Evolutionary conservation across 2,888 invertebrate species (phyloP).

Genomic region (Coenonympha glycerion): DNA sequence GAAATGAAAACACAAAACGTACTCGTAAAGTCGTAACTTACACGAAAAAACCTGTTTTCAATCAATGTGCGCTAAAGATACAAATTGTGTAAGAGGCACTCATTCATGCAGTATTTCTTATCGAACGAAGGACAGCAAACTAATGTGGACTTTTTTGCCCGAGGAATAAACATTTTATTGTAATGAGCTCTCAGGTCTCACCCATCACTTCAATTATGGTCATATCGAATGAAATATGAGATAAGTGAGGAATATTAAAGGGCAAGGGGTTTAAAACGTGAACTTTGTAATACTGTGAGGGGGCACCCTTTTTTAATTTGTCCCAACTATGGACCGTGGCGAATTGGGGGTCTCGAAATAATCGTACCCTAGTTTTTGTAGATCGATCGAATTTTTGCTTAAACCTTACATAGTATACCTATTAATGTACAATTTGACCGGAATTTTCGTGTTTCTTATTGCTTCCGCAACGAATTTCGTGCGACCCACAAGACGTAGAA

Average conservation of each 20-base stretch:
- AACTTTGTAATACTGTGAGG: conserved; percentile 67
- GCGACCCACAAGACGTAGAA: conserved; percentile 70
- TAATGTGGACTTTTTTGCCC: conserved; percentile 50
- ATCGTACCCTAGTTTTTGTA: conserved; percentile 40
- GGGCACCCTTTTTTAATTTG: conserved; percentile 73
- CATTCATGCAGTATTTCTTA: conserved; percentile 63
- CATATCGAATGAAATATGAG: conserved; percentile 75
- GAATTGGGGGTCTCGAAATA: conserved; percentile 55
- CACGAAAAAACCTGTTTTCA: conserved; percentile 70
- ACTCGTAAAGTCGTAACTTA: conserved; percentile 52
- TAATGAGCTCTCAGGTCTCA: conserved; percentile 41
- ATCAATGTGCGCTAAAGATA: conserved; percentile 70
- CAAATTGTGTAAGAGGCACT: conserved; percentile 75
- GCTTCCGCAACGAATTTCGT: conserved; percentile 76
- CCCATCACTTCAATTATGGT: conserved; percentile 70
- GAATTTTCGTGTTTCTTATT: conserved; percentile 74
- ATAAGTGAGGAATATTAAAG: conserved; percentile 75
- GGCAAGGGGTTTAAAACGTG: conserved; percentile 71
- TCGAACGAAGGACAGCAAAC: conserved; percentile 41
- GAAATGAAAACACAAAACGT: conserved; percentile 63
- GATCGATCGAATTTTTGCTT: conserved; percentile 46
- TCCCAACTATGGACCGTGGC: conserved; percentile 66
- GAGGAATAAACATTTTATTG: conserved; percentile 54
- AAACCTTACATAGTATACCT: conserved; percentile 39
- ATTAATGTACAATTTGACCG: conserved; percentile 62